phyloP scores from a whole-genome alignment of 2,113 vertebrate species.

The Chinchilla lanigera region DNA sequence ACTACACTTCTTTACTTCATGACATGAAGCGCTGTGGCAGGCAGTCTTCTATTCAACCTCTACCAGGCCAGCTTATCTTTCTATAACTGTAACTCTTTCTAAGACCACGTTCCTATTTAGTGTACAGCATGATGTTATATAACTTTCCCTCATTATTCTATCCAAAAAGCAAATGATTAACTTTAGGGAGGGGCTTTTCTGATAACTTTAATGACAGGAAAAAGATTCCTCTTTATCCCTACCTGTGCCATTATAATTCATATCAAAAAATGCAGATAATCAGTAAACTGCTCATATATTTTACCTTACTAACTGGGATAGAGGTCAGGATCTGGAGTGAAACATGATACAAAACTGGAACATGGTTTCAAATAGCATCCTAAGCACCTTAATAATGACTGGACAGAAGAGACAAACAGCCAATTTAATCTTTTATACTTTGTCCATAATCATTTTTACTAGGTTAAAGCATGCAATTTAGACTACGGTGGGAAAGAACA shows the following conservation, averaged over 20 bases:
- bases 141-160: not conserved
- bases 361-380: not conserved
- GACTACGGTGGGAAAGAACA: not conserved
- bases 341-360: constrained; percentile 3
- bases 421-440: not conserved
- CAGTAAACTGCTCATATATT: not conserved
- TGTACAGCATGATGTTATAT: not conserved
- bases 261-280: not conserved
- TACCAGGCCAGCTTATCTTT: not conserved
- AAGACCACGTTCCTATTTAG: not conserved
- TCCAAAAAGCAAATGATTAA: constrained; percentile 13
- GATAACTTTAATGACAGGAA: not conserved
- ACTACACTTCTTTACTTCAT: not conserved
- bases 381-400: not conserved
- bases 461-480: not conserved
- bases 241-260: not conserved
- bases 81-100: not conserved
- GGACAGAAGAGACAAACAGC: not conserved
- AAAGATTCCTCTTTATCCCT: not conserved
- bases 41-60: not conserved
- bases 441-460: not conserved
- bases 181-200: not conserved
- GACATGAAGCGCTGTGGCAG: not conserved
- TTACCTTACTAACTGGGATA: not conserved
- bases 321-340: not conserved